Conservation (phyloP, 2,888 invertebrate genomes). For the Odontocolon sp. region DNA sequence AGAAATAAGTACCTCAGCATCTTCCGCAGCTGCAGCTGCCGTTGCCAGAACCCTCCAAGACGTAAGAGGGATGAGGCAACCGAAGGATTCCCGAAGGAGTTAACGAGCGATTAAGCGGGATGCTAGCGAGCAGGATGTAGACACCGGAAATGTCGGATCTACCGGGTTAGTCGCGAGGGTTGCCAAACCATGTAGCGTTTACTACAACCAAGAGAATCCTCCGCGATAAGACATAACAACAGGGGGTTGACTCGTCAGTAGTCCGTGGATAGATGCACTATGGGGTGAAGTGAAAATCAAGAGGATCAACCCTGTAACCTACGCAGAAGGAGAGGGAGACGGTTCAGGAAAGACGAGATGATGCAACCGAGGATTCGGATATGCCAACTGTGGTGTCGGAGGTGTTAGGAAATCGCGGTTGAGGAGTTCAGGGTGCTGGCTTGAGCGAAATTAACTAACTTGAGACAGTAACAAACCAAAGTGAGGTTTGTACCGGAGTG, state of each 20-base stretch:
- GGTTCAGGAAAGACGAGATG: constrained; percentile 12
- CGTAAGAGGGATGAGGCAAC: too few relatives aligned
- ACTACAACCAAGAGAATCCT: constrained; percentile 30
- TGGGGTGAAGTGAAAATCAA: constrained; percentile 2
- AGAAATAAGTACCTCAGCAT: too few relatives aligned
- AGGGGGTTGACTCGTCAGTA: not conserved
- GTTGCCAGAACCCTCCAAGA: too few relatives aligned
- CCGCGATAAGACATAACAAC: constrained; percentile 49
- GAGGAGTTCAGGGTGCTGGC: constrained; percentile 29
- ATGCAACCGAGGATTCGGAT: constrained; percentile 33
- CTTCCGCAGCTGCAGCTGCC: too few relatives aligned
- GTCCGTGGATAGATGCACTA: constrained; percentile 14
- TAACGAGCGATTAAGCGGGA: constrained; percentile 46
- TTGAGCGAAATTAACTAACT: constrained; percentile 65
- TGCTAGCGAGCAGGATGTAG: not conserved
- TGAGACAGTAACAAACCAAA: constrained; percentile 61
- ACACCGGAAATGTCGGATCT: constrained; percentile 29
- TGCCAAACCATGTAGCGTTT: constrained; percentile 33
- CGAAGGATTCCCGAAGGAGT: too few relatives aligned
- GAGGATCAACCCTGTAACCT: not conserved
- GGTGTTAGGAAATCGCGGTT: constrained; percentile 52
- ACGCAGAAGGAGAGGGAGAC: not conserved
- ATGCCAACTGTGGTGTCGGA: constrained; percentile 51
- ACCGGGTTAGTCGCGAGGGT: constrained; percentile 26
- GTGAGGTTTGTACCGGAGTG: constrained; percentile 1